Evolutionary conservation across 2,797 vertebrate genomes (phyloP), one percentile per base, ranked within the genome.

Genomic region (Gila robusta): DNA sequence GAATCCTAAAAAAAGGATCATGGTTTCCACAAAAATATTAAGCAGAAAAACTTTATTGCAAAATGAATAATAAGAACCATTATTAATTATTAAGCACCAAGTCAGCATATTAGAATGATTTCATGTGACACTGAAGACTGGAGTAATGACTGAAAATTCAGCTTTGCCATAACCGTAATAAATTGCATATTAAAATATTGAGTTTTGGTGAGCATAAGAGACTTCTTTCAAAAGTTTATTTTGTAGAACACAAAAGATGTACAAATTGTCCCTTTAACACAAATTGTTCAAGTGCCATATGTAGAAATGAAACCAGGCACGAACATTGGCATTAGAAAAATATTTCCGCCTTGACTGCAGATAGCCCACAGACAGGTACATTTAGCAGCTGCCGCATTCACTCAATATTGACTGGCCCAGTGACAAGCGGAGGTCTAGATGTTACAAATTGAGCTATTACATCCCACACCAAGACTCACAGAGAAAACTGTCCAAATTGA

Each of bases 361-460:
- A 80, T 19, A 80, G 78, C n/a, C 78, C 26, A 52, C 79, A 78
- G 52, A 26, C 12, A 28, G 56, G 77, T 64, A 64, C 14, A 26
- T 79, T 81, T 69, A 52, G 44, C 64, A 52, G 79, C 19, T 69
- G 79, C 59, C 70, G 23, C 54, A 23, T 21, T 59, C 19, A 21
- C 52, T 47, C 54, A 59, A n/a, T 74, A 74, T 64, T 64, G 70
- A 82, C 28, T 37, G 41, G 44, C 56, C 56, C 14, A 19, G 39
- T 49, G 82, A 78, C 62, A 69, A 62, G 32, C n/a, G 6, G 17
- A 84, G 64, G 72, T 84, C 62, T 52, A 21, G 56, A 37, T 83
- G 59, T 39, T 14, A 67, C 54, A 77, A 78, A 41, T 56, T 14
- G 11, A 35, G 49, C 44, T 59, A 85, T 71, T 71, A 69, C 23